A percentile compares a stretch with the other conserved stretches of the same genome.
These are phyloP conservation scores for Balaeniceps rex DNA, from an alignment of 2,113 vertebrate genomes.

Conservation along the genomic window DNA sequence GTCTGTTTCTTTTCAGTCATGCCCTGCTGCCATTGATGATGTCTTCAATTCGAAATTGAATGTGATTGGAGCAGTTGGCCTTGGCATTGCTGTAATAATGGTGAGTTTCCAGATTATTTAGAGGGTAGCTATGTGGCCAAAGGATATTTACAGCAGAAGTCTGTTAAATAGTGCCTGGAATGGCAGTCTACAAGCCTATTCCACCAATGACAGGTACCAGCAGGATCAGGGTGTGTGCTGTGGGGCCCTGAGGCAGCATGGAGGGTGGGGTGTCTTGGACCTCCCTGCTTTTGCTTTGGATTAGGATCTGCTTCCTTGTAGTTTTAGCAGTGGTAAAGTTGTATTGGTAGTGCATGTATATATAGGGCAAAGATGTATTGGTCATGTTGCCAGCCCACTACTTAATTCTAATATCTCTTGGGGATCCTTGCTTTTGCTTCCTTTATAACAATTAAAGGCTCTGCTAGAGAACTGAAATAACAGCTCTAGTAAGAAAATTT, in stretches of 20 bases:
- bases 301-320: neutral
- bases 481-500: neutral
- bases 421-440: neutral
- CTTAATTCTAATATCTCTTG: neutral
- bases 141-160: neutral
- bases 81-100: constrained; percentile 87
- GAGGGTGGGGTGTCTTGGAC: neutral
- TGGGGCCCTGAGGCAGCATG: neutral
- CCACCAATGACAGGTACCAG: neutral
- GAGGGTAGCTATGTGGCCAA: neutral
- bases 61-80: constrained; percentile 86
- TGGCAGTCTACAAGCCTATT: neutral
- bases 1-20: constrained; percentile 77
- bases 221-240: neutral
- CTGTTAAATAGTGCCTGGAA: neutral
- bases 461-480: neutral
- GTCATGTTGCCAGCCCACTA: neutral
- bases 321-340: neutral
- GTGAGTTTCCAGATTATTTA: constrained; percentile 66
- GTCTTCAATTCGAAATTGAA: constrained; percentile 87
- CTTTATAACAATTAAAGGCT: neutral
- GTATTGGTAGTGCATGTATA: neutral
- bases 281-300: neutral
- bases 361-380: neutral
- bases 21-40: constrained; percentile 78